Base-by-base conservation (phyloP, 2,797 vertebrate genomes). In the Naso thynnoides region DNA sequence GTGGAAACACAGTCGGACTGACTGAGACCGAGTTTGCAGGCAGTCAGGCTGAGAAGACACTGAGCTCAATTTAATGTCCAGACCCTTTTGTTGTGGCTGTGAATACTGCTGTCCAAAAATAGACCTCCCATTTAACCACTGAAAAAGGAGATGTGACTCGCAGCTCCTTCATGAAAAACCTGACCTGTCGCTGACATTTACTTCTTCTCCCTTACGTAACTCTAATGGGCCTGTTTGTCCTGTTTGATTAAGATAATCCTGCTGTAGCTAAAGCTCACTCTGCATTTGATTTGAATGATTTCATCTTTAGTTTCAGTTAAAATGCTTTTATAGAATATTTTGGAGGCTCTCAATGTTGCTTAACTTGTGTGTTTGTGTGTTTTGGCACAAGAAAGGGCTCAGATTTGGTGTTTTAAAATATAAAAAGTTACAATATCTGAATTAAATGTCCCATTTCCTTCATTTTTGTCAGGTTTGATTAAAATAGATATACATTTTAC, bases 51-150 rank as follows among this genome's bases (percentile, higher is more conserved):
- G 57, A 77, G n/a, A 56, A 26, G n/a, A 72, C 19, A 29, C 5
- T 49, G 33, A 52, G 66, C 36, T 49, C 36, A 56, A 47, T 63
- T 59, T 67, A 48, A 63, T 78, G 70, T 77, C 59, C 70, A 86
- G 78, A 78, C 83, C 62, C 36, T 74, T 85, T 76, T 85, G 70
- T 83, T 76, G 73, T 68, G 60, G 38, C 83, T 77, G 36, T 63
- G n/a, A 73, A 81, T 55, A 68, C 73, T 29, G 41, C 24, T 0
- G 0, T 69, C 72, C 74, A 83, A 79, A 84, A 90, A 88, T 83
- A 88, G 61, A 56, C 19, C 31, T 45, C 38, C 56, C 21, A 7
- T 79, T 82, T 68, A 73, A 70, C 31, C 62, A 3, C 15, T 29
- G 57, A 76, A 60, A 23, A 63, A 52, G 36, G 23, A 77, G 64